A percentile compares a stretch with the other conserved stretches of the same genome.
phyloP scores from a whole-genome alignment of 2,888 invertebrate species.

The Torymus texanus region DNA sequence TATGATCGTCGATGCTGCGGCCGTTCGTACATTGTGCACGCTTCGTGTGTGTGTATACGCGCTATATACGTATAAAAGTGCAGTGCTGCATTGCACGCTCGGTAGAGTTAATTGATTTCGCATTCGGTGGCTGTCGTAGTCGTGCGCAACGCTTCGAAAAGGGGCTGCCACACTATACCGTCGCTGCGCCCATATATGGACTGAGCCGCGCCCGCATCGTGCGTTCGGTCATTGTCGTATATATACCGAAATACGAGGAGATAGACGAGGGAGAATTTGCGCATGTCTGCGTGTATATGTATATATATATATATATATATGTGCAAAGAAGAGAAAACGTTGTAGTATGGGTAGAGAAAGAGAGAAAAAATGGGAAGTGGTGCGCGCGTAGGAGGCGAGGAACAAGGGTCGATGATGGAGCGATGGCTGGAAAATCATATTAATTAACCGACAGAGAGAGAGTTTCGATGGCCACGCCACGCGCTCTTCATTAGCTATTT shows the following conservation, averaged over 20 bases:
- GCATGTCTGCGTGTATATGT: too few species aligned
- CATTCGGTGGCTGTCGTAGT: constrained; percentile 59
- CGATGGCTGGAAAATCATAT: constrained; percentile 24
- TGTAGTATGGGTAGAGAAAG: not conserved
- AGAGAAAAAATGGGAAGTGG: constrained; percentile 9
- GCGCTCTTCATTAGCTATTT: constrained; percentile 12
- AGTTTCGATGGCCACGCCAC: not conserved
- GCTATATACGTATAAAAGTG: too few species aligned
- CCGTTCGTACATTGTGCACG: too few species aligned
- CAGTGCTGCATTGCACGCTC: constrained; percentile 22
- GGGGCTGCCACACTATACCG: too few species aligned
- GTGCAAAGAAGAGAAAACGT: not conserved
- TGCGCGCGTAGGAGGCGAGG: too few species aligned
- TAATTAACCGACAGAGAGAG: not conserved
- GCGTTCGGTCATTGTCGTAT: constrained; percentile 31
- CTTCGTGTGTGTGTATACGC: too few species aligned
- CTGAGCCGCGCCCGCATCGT: constrained; percentile 12
- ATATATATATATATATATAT: not conserved
- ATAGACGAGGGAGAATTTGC: too few species aligned
- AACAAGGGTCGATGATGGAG: constrained; percentile 27
- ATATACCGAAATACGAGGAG: not conserved
- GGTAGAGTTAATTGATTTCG: constrained; percentile 70
- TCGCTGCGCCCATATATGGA: too few species aligned
- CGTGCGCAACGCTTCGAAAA: not conserved
- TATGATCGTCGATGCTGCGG: too few species aligned